Evolutionary conservation across 2,113 vertebrate genomes (phyloP), one percentile per base, ranked within the genome.

Genomic region (Rhagologus leucostigma): DNA sequence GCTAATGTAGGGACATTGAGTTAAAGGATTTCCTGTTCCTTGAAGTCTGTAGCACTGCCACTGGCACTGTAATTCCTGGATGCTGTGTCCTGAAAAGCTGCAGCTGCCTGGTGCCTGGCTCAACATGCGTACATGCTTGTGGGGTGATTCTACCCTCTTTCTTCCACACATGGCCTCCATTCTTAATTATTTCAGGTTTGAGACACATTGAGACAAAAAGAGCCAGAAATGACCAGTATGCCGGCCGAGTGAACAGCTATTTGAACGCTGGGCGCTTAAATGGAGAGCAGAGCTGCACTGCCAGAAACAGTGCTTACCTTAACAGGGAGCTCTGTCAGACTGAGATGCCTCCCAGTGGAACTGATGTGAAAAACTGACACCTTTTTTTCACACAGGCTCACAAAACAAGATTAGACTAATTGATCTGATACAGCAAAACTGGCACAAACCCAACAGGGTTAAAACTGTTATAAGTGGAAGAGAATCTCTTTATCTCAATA

Each of bases 381-480:
- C 30, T 80, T 95, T 95, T 89, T 85, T 92, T 71, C 75, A 74
- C 81, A 88, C 52, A 69, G 35, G 60, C 59, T 95, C 67, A 81
- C 60, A 89, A 95, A 77, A 39, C 42, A 33, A 87, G 78, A 93
- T 96, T 95, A 91, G 41, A 87, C 32, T 78, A 96, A 97, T 89
- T 96, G 71, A 93, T 93, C 78, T 96, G 78, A 94, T 97, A 91
- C 84, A 73, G 52, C 20, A 70, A 94, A 97, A 95, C 57, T 75
- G 46, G 62, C 94, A 94, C 55, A 80, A 87, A 90, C 50, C 30
- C 75, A 89, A 69, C 19, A 68, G 39, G 44, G 55, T 37, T 85
- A 91, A 77, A 93, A 83, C 89, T 86, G 50, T 56, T 9, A 3
- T 53, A 87, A 94, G 67, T 76, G 75, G 75, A 89, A 91, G 81